These are phyloP conservation scores for Phainopepla nitens DNA, from an alignment of 2,113 vertebrate genomes.

Conservation along the genomic window DNA sequence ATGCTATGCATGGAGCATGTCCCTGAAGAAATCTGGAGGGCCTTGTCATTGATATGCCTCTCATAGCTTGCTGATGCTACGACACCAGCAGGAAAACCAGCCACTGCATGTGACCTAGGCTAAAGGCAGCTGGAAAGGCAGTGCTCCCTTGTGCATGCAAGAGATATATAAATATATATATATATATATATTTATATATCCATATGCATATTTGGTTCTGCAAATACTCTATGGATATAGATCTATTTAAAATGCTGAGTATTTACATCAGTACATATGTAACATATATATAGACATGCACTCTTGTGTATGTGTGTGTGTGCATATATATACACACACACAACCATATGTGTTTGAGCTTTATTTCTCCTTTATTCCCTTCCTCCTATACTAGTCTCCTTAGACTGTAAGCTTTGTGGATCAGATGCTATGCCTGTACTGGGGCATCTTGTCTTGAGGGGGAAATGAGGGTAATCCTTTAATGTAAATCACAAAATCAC, in stretches of 20 bases:
- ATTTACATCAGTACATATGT: neutral
- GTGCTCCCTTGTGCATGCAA: neutral
- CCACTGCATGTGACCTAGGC: neutral
- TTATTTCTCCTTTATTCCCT: neutral
- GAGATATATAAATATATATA: neutral
- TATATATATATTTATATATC: neutral
- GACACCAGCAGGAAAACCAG: neutral
- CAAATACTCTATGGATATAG: neutral
- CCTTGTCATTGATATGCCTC: neutral
- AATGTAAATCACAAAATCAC: neutral
- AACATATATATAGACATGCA: neutral
- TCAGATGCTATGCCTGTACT: neutral
- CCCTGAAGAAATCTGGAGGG: neutral
- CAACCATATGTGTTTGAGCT: neutral
- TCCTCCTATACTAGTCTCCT: neutral
- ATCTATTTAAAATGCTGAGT: neutral
- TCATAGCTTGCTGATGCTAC: neutral
- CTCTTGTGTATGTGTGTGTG: neutral
- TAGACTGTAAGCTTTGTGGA: neutral
- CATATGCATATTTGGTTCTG: neutral
- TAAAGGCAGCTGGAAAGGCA: neutral
- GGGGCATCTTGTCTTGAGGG: neutral
- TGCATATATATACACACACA: neutral
- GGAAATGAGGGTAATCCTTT: neutral
- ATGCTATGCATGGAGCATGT: neutral